phyloP scores from a whole-genome alignment of 2,888 invertebrate genomes.

The Congeria kusceri region DNA sequence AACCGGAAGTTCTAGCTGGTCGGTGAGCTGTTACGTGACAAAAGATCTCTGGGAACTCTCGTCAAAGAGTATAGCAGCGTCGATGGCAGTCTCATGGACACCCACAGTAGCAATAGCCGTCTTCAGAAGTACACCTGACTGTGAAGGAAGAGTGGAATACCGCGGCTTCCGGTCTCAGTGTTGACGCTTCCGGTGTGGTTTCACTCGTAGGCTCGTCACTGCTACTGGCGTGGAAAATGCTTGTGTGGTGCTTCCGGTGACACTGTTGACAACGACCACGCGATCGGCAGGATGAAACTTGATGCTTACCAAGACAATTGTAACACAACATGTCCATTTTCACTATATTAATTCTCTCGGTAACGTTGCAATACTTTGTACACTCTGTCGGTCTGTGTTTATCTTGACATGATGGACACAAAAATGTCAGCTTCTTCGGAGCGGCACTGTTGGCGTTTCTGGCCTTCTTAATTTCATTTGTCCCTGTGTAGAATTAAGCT shows the following conservation, averaged over 20 bases:
- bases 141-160: conserved; percentile 8
- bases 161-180: not conserved
- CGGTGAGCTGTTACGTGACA: conserved; percentile 12
- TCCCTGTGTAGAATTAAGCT: conserved; percentile 5
- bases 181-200: no score
- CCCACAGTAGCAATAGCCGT: conserved; percentile 17
- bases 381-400: conserved; percentile 1
- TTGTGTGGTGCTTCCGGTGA: conserved; percentile 19
- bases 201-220: not conserved
- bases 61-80: conserved; percentile 22
- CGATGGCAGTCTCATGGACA: not conserved
- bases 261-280: conserved; percentile 12
- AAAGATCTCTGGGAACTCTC: conserved; percentile 19
- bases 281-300: not conserved
- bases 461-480: not conserved
- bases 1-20: conserved; percentile 5
- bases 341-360: not conserved
- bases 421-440: not conserved
- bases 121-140: conserved; percentile 7
- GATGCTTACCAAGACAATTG: conserved; percentile 18
- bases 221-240: conserved; percentile 5
- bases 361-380: not conserved
- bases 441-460: no score
- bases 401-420: conserved; percentile 8
- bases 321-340: conserved; percentile 11